Base-by-base conservation (phyloP, 2,113 vertebrate species). In the Parotia lawesii region DNA sequence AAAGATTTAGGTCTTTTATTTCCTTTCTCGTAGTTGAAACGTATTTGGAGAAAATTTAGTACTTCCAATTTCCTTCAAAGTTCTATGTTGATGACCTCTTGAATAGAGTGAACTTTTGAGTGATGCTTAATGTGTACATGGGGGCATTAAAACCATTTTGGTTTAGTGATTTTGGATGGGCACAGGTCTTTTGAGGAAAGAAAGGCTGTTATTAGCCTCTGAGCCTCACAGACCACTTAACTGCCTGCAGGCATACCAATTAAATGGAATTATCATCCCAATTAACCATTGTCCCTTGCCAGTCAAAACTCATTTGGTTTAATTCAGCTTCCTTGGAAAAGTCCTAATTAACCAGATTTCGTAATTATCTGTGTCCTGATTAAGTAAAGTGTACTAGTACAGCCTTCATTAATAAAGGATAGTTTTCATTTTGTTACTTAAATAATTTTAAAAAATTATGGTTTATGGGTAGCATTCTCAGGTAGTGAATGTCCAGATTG, bases 301-400 rank as follows among this genome's bases (percentile, higher is more conserved):
- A 95, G 95, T 97, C 95, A 96, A 96, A 96, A 96, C 92, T 95
- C 85, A 96, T 97, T 97, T 96, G 92, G 91, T 94, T 97, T 97
- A 94, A 96, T 96, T 94, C 81, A 65, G 76, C 70, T 96, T 89
- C 85, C 67, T 92, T 84, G 67, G 64, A 96, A 94, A 96, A 40
- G 67, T 94, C 92, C 95, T 90, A 94, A 54, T 95, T 96, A 97
- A 95, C 95, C 90, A 85, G 42, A 94, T 96, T 95, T 95, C 65
- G 74, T 96, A 95, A 97, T 97, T 96, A 87, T 78, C 87, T 71
- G 9, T 15, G 5, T 95, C 92, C 93, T 94, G 89, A 94, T 97
- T 94, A 95, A 96, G 83, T 93, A 83, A 96, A 89, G 80, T 75
- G 64, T 86, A 83, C 62, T 94, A 73, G 25, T 92, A 71, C 22